Evolutionary conservation across 2,888 invertebrate genomes (phyloP).

Genomic region (Bruchidius siliquastri): DNA sequence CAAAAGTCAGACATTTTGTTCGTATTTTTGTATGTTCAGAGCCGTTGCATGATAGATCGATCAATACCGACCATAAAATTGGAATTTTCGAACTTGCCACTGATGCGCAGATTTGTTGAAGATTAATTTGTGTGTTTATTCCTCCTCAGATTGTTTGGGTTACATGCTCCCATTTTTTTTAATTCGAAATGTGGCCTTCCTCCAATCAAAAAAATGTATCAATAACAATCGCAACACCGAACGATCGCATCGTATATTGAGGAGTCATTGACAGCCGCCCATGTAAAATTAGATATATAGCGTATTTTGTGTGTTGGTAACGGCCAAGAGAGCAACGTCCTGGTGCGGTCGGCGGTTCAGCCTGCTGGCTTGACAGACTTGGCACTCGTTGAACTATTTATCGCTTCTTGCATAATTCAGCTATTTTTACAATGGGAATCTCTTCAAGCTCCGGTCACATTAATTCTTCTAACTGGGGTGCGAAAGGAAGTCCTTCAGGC

Average conservation of each 20-base stretch:
- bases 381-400: slow-evolving; percentile 28
- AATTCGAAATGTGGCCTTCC: no score
- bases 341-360: slow-evolving; percentile 5
- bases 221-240: background rate
- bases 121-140: no score
- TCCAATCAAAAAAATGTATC: no score
- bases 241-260: slow-evolving; percentile 15
- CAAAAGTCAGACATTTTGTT: no score
- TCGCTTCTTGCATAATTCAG: slow-evolving; percentile 28
- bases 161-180: no score
- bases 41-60: no score
- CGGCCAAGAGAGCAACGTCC: slow-evolving; percentile 25
- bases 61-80: no score
- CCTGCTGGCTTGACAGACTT: slow-evolving; percentile 26
- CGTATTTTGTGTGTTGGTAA: slow-evolving; percentile 16
- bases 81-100: no score
- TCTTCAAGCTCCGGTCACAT: background rate
- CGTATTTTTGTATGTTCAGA: no score
- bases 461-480: background rate
- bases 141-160: no score
- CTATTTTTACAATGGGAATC: slow-evolving; percentile 19
- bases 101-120: no score
- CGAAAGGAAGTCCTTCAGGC: no score
- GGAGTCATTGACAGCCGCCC: slow-evolving; percentile 34
- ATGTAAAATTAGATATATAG: slow-evolving; percentile 30